These are phyloP conservation scores for Toxotes lorentzi DNA, from an alignment of 2,797 vertebrate species.

Conservation along the genomic window DNA sequence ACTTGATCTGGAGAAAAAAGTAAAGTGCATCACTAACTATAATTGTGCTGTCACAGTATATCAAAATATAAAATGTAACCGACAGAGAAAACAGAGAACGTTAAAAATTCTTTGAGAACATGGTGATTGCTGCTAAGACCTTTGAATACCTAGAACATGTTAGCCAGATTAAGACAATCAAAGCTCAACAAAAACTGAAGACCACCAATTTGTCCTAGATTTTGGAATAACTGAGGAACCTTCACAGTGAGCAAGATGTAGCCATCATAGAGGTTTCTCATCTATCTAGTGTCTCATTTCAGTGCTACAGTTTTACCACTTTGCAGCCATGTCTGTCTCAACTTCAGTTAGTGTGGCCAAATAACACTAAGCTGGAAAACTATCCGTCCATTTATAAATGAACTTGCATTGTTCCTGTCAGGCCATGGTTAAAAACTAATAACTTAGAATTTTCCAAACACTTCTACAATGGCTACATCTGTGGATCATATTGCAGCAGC, in stretches of 20 bases:
- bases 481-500: slow-evolving; percentile 50
- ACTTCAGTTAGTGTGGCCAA: not conserved
- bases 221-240: not conserved
- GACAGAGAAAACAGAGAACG: not conserved
- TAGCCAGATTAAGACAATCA: not conserved
- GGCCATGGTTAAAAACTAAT: not conserved
- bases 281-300: not conserved
- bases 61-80: too few relatives aligned
- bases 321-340: slow-evolving; percentile 1
- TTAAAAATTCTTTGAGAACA: too few relatives aligned
- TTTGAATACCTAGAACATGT: not conserved
- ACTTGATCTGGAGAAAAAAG: not conserved
- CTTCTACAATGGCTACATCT: slow-evolving; percentile 66
- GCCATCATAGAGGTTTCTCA: slow-evolving; percentile 59
- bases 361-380: slow-evolving; percentile 1
- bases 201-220: not conserved
- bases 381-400: not conserved
- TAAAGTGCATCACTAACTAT: not conserved
- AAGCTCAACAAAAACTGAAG: not conserved
- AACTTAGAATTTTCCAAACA: not conserved
- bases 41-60: too few relatives aligned
- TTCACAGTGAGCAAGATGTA: slow-evolving; percentile 44
- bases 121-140: too few relatives aligned
- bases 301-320: not conserved
- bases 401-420: not conserved